Percentiles rank a stretch among this genome's conserved stretches.
phyloP scores from a whole-genome alignment of 2,113 vertebrate genomes.

The Heterotis niloticus region DNA sequence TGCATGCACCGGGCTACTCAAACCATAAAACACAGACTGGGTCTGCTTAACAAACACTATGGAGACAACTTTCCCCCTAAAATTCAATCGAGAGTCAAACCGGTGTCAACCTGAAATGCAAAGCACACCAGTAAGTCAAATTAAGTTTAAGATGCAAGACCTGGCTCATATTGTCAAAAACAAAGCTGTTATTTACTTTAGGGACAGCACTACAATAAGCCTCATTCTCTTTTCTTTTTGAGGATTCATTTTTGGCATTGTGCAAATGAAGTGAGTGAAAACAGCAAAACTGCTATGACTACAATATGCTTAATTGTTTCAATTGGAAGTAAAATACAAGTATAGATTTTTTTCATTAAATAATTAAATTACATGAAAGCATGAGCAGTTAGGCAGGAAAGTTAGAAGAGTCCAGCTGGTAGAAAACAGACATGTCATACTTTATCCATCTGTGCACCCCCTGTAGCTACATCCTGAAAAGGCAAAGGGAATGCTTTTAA shows the following conservation, averaged over 20 bases:
- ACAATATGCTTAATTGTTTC: slow-evolving; percentile 14
- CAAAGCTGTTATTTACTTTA: neutral
- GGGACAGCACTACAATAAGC: slow-evolving; percentile 36
- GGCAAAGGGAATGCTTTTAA: slow-evolving; percentile 72
- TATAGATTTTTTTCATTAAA: slow-evolving; percentile 24
- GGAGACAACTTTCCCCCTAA: no score
- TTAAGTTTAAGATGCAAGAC: neutral
- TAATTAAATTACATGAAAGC: slow-evolving; percentile 24
- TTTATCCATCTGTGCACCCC: slow-evolving; percentile 39
- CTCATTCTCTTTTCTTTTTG: slow-evolving; percentile 38
- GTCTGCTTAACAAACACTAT: neutral
- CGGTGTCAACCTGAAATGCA: no score
- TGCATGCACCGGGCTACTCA: no score
- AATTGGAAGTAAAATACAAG: slow-evolving; percentile 7
- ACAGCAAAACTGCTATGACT: slow-evolving; percentile 8
- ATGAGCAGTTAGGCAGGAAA: slow-evolving; percentile 14
- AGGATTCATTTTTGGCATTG: slow-evolving; percentile 61
- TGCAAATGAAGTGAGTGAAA: slow-evolving; percentile 42
- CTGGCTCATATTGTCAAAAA: neutral
- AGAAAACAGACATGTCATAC: slow-evolving; percentile 50
- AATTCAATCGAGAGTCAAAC: no score
- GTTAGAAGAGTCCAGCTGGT: slow-evolving; percentile 27
- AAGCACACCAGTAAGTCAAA: no score
- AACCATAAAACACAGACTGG: neutral
- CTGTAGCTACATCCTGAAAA: slow-evolving; percentile 56